A percentile compares a stretch with the other conserved stretches of the same genome.
Evolutionary conservation across 2,888 invertebrate genomes (phyloP).

Genomic region (Drosophila lutescens): DNA sequence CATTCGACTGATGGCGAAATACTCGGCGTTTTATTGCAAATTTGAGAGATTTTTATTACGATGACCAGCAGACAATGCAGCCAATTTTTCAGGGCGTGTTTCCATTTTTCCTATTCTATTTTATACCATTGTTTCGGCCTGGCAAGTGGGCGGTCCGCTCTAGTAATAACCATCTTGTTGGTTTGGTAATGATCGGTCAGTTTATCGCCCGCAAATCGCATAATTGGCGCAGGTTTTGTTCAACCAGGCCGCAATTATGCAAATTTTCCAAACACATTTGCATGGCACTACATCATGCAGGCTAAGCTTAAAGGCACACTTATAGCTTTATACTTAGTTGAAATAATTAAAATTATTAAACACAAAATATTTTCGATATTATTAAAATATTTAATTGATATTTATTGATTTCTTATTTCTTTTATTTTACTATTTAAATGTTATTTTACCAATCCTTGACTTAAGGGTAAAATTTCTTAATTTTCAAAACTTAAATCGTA

Average conservation of each 20-base stretch:
- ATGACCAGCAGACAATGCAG: slow-evolving; percentile 34
- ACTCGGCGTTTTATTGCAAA: slow-evolving; percentile 19
- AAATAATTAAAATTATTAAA: too few species aligned
- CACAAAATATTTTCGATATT: too few species aligned
- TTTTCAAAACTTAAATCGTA: neutral
- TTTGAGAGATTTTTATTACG: slow-evolving; percentile 29
- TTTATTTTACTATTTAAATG: neutral
- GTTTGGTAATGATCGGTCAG: slow-evolving; percentile 71
- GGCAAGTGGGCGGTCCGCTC: slow-evolving; percentile 62
- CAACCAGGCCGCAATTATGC: slow-evolving; percentile 59
- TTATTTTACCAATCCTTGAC: neutral
- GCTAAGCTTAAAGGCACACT: neutral
- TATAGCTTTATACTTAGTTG: too few species aligned
- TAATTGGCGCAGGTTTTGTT: slow-evolving; percentile 61
- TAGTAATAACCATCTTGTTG: slow-evolving; percentile 62
- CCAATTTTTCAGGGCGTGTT: slow-evolving; percentile 41
- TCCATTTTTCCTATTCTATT: slow-evolving; percentile 33
- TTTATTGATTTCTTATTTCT: too few species aligned
- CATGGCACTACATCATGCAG: slow-evolving; percentile 6
- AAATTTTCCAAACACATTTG: slow-evolving; percentile 58
- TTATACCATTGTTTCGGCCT: slow-evolving; percentile 36
- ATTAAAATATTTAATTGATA: too few species aligned
- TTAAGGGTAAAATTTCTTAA: neutral
- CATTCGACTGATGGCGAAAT: slow-evolving; percentile 37
- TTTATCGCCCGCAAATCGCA: slow-evolving; percentile 69